Evolutionary conservation across 2,888 invertebrate species (phyloP).

Genomic region (Hirtodrosophila duncani): DNA sequence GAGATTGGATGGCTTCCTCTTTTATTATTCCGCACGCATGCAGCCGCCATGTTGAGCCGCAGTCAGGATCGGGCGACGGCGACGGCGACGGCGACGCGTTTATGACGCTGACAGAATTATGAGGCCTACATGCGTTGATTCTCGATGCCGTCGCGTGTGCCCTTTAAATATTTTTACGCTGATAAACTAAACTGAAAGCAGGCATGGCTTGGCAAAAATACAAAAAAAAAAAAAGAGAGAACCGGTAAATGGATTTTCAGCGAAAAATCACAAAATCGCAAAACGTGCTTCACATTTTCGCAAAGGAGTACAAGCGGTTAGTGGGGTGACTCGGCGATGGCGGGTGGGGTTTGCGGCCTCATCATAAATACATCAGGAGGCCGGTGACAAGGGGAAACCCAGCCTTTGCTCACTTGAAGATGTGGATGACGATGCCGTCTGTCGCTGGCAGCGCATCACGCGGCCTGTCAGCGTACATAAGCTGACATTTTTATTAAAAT

Average conservation of each 20-base stretch:
- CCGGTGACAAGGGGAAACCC: neutral
- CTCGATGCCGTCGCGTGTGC: slow-evolving; percentile 23
- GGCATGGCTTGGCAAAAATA: slow-evolving; percentile 15
- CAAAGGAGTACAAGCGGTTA: neutral
- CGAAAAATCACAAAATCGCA: slow-evolving; percentile 55
- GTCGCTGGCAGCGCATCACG: slow-evolving; percentile 71
- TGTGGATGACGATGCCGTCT: slow-evolving; percentile 39
- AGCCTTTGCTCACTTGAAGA: slow-evolving; percentile 22
- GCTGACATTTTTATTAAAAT: slow-evolving; percentile 76
- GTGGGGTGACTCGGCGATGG: slow-evolving; percentile 1
- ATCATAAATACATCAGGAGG: slow-evolving; percentile 66
- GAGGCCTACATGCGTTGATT: slow-evolving; percentile 72
- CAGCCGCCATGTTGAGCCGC: slow-evolving; percentile 56
- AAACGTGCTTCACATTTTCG: slow-evolving; percentile 72
- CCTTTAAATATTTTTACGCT: slow-evolving; percentile 71
- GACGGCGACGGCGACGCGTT: slow-evolving; percentile 71
- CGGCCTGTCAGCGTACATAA: slow-evolving; percentile 68
- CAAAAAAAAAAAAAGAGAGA: slow-evolving; percentile 12
- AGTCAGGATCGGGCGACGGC: no score
- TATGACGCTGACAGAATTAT: slow-evolving; percentile 75
- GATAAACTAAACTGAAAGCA: slow-evolving; percentile 69
- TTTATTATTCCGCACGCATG: slow-evolving; percentile 70
- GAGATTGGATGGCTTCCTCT: slow-evolving; percentile 49
- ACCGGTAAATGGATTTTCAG: slow-evolving; percentile 59
- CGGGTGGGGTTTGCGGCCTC: slow-evolving; percentile 32